These are phyloP conservation scores for Coptotermes formosanus DNA, from an alignment of 1,140 invertebrate species.

Conservation along the genomic window DNA sequence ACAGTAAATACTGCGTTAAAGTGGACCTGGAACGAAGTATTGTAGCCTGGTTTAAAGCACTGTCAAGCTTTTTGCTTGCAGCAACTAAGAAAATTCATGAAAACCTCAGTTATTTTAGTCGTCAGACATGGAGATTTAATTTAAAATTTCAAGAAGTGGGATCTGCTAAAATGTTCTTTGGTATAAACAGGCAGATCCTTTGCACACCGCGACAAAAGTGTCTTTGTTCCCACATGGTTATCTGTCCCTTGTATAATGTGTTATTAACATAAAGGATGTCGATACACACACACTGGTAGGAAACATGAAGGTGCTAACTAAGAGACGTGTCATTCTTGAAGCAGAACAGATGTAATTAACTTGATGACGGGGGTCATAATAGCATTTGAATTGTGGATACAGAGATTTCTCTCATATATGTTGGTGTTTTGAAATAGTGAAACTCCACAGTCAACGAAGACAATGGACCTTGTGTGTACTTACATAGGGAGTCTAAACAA, in stretches of 20 bases:
- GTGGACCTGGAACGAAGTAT: too few relatives aligned
- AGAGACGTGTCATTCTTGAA: not conserved
- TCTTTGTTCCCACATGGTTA: not conserved
- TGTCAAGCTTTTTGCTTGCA: too few relatives aligned
- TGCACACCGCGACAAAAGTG: not conserved
- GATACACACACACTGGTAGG: not conserved
- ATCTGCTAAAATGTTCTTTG: too few relatives aligned
- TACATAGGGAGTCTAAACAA: not conserved
- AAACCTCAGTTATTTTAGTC: too few relatives aligned
- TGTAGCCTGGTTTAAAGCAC: too few relatives aligned
- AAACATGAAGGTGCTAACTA: not conserved
- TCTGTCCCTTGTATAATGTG: not conserved
- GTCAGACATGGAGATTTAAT: too few relatives aligned
- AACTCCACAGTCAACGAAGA: not conserved
- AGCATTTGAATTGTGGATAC: not conserved
- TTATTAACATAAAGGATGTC: not conserved
- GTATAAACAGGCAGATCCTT: not conserved
- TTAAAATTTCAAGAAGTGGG: too few relatives aligned
- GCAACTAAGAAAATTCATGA: too few relatives aligned
- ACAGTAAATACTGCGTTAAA: too few relatives aligned
- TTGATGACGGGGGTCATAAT: not conserved
- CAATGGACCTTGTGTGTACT: not conserved
- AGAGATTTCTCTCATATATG: conserved; percentile 6
- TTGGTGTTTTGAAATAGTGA: conserved; percentile 2
- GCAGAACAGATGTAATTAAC: not conserved